A percentile compares a stretch with the other conserved stretches of the same genome.
These are phyloP conservation scores for Galaxias olidus DNA, from an alignment of 2,797 vertebrate species.

Conservation along the genomic window DNA sequence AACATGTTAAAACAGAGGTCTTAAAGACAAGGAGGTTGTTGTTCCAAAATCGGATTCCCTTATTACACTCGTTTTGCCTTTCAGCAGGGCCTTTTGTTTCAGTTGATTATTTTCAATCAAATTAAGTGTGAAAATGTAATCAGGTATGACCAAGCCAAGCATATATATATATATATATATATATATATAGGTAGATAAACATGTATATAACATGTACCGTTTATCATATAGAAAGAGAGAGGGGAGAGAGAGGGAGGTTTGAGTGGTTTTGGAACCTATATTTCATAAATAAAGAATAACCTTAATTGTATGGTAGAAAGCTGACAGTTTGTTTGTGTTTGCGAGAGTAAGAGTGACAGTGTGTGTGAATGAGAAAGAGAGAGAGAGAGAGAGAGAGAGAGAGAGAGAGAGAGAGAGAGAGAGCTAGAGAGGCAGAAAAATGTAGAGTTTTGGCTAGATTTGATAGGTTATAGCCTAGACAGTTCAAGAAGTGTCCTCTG, in stretches of 20 bases:
- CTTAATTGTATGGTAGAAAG: too few relatives aligned
- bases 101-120: constrained; percentile 59
- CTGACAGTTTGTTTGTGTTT: too few relatives aligned
- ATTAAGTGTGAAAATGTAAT: constrained; percentile 41
- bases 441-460: constrained; percentile 26
- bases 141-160: not conserved
- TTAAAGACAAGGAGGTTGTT: constrained; percentile 59
- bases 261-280: not conserved
- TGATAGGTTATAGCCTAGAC: constrained; percentile 13
- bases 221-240: too few relatives aligned
- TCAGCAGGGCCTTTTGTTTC: constrained; percentile 55
- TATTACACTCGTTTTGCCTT: constrained; percentile 32
- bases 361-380: constrained; percentile 5
- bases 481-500: constrained; percentile 42
- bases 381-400: constrained; percentile 19
- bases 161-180: too few relatives aligned
- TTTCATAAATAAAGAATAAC: too few relatives aligned
- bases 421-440: not conserved
- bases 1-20: constrained; percentile 43
- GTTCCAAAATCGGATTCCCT: constrained; percentile 49
- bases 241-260: not conserved
- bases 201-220: too few relatives aligned
- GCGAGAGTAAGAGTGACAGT: too few relatives aligned
- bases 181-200: too few relatives aligned
- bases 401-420: constrained; percentile 2